phyloP scores from a whole-genome alignment of 2,888 invertebrate species.

The Hymenopus coronatus region DNA sequence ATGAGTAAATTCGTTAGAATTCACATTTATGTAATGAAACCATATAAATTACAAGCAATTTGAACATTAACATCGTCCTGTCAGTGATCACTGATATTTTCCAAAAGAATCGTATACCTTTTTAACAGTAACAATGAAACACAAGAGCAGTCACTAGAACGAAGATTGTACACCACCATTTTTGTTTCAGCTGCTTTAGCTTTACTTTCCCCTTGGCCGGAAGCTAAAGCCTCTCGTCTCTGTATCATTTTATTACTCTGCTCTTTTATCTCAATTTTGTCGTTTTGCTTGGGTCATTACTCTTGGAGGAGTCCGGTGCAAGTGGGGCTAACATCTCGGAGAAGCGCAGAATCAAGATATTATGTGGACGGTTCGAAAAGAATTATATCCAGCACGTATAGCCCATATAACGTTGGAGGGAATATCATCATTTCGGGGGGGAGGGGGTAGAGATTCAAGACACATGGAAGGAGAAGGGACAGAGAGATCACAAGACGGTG shows the following conservation, averaged over 20 bases:
- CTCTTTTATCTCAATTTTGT: constrained; percentile 27
- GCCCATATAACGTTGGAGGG: neutral
- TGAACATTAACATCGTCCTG: no score
- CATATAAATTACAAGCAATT: no score
- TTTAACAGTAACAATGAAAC: neutral
- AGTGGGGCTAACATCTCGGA: neutral
- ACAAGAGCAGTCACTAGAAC: neutral
- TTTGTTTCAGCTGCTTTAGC: neutral
- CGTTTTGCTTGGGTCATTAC: constrained; percentile 21
- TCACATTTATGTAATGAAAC: no score
- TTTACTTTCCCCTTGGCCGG: neutral
- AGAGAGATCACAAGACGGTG: constrained; percentile 45
- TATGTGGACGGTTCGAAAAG: constrained; percentile 27
- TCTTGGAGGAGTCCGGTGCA: constrained; percentile 12
- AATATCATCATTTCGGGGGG: neutral
- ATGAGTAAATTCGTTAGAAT: no score
- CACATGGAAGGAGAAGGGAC: constrained; percentile 7
- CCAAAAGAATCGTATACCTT: no score
- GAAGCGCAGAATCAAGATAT: constrained; percentile 23
- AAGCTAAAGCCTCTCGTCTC: constrained; percentile 7
- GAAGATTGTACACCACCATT: neutral
- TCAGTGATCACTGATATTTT: no score
- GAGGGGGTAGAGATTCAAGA: constrained; percentile 2
- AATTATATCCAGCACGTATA: constrained; percentile 28
- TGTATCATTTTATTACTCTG: constrained; percentile 14